A percentile compares a stretch with the other conserved stretches of the same genome.
These are phyloP conservation scores for Ooceraea biroi DNA, from an alignment of 1,140 invertebrate genomes.

Conservation along the genomic window DNA sequence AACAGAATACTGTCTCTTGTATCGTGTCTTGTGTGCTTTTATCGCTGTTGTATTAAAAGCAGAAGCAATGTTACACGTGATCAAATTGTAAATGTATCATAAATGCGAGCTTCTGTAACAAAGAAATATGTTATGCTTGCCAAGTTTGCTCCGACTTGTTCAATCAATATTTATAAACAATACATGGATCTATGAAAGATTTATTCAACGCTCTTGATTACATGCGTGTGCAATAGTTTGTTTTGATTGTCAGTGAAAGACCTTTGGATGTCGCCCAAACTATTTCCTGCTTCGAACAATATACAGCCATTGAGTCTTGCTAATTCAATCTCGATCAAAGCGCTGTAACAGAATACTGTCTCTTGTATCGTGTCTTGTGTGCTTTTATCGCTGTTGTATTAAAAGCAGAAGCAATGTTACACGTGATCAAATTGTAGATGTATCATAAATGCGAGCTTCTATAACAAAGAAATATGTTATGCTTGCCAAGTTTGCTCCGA, in stretches of 20 bases:
- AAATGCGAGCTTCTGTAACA: too few species aligned
- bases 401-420: background rate
- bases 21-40: too few species aligned
- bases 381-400: background rate
- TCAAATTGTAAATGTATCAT: too few species aligned
- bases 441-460: background rate
- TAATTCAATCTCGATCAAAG: background rate
- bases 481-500: background rate
- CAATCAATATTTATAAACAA: too few species aligned
- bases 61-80: too few species aligned
- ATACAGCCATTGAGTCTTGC: background rate
- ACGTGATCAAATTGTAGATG: background rate
- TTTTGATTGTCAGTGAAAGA: conserved; percentile 28
- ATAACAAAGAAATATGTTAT: background rate
- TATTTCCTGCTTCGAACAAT: background rate
- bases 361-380: background rate
- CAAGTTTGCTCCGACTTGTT: too few species aligned
- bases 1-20: too few species aligned
- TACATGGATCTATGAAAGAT: too few species aligned
- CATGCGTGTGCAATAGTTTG: conserved; percentile 1
- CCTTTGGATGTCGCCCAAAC: background rate
- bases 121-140: too few species aligned
- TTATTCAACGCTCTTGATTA: background rate
- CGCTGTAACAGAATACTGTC: background rate
- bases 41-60: too few species aligned